Percentiles rank a stretch among this genome's conserved stretches.
Conservation (phyloP, 2,113 vertebrate species). For the Glaucidium brasilianum region DNA sequence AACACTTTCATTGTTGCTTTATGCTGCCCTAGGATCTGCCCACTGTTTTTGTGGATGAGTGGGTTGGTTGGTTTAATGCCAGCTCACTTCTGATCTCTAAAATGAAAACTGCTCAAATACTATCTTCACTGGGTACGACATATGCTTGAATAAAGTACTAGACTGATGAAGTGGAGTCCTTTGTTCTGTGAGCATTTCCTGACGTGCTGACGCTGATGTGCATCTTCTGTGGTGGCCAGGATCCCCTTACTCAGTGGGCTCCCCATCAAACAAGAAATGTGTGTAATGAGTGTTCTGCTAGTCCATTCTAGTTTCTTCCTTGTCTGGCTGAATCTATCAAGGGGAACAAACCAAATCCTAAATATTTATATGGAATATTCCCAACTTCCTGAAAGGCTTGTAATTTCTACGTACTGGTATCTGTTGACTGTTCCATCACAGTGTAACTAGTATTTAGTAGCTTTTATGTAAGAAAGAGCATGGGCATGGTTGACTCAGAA, state of each 20-base stretch:
- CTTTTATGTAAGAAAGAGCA: neutral
- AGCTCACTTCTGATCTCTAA: neutral
- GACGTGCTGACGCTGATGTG: accelerated
- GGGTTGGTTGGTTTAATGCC: neutral
- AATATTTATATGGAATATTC: neutral
- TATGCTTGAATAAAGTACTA: neutral
- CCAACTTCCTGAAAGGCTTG: neutral
- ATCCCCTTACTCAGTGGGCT: neutral
- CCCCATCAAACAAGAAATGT: neutral
- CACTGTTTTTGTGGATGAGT: neutral
- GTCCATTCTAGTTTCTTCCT: neutral
- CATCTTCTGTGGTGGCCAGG: neutral
- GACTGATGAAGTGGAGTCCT: neutral
- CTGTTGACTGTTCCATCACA: neutral
- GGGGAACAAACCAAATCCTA: neutral
- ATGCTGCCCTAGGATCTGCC: neutral
- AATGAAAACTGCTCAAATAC: neutral
- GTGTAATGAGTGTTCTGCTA: neutral
- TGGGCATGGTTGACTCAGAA: neutral
- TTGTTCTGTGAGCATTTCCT: neutral
- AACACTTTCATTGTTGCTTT: neutral
- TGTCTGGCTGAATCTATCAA: neutral
- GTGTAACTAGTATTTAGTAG: neutral
- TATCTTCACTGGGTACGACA: neutral
- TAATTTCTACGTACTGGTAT: neutral